Percentiles rank a stretch among this genome's conserved stretches.
Evolutionary conservation across 2,888 invertebrate genomes (phyloP).

Genomic region (Dexiosoma caninum): DNA sequence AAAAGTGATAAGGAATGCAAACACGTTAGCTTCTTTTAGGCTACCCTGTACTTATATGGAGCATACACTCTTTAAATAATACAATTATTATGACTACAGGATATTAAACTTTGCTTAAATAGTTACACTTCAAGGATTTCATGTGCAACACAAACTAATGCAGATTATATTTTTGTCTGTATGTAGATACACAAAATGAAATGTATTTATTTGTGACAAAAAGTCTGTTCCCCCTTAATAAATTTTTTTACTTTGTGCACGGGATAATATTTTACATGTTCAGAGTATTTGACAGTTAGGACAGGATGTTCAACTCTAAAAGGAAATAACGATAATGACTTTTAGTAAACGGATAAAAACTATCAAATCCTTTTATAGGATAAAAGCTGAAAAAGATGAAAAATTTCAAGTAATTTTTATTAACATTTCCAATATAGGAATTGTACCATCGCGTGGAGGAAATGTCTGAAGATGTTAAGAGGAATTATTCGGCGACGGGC

Average conservation of each 20-base stretch:
- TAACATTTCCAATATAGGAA: too few species aligned
- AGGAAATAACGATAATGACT: conserved; percentile 50
- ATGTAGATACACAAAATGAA: background rate
- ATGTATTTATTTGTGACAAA: conserved; percentile 17
- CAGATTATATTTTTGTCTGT: conserved; percentile 14
- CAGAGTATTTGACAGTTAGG: conserved; percentile 51
- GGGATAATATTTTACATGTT: conserved; percentile 24
- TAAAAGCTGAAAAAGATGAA: too few species aligned
- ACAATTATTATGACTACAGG: conserved; percentile 38
- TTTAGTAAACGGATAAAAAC: conserved; percentile 25
- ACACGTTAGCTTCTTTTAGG: too few species aligned
- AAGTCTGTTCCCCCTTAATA: background rate
- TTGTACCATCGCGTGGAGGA: too few species aligned
- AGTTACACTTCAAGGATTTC: conserved; percentile 60
- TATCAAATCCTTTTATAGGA: background rate
- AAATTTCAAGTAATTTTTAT: too few species aligned
- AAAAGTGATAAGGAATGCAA: too few species aligned
- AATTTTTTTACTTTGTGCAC: background rate
- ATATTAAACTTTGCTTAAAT: conserved; percentile 57
- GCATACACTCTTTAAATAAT: background rate
- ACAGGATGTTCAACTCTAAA: conserved; percentile 58
- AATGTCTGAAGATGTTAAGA: too few species aligned
- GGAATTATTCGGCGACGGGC: too few species aligned
- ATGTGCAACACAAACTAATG: conserved; percentile 37
- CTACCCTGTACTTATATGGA: too few species aligned